phyloP scores from a whole-genome alignment of 1,140 invertebrate species.

The Platyscapa corneri region DNA sequence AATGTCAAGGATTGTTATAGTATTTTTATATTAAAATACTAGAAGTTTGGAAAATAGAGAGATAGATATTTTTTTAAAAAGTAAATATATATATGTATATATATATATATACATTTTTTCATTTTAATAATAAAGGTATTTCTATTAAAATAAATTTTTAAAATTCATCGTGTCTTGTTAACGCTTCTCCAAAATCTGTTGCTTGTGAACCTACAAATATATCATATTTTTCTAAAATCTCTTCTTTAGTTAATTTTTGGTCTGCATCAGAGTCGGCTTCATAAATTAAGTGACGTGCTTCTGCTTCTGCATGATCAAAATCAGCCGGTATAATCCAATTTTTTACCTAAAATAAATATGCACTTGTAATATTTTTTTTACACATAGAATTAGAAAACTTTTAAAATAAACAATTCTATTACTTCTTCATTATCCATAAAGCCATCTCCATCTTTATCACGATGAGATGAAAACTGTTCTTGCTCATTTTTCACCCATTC shows the following conservation, averaged over 20 bases:
- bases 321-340: slow-evolving; percentile 97
- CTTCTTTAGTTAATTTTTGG: slow-evolving; percentile 90
- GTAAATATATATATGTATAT: slow-evolving; percentile 38
- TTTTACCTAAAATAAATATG: slow-evolving; percentile 76
- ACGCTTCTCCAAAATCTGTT: slow-evolving; percentile 97
- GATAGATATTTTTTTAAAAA: slow-evolving; percentile 15
- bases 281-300: slow-evolving; percentile 95
- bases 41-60: slow-evolving; percentile 28
- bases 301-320: slow-evolving; percentile 97
- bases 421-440: slow-evolving; percentile 91
- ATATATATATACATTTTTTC: slow-evolving; percentile 27
- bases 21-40: slow-evolving; percentile 12
- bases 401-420: slow-evolving; percentile 37
- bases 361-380: background rate
- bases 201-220: slow-evolving; percentile 98
- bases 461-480: slow-evolving; percentile 90
- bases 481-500: slow-evolving; percentile 97
- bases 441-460: slow-evolving; percentile 92
- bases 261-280: slow-evolving; percentile 95
- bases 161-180: slow-evolving; percentile 95
- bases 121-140: background rate
- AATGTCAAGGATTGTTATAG: background rate
- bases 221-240: slow-evolving; percentile 97
- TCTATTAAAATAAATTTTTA: slow-evolving; percentile 70
- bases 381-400: slow-evolving; percentile 1